These are phyloP conservation scores for Montifringilla adamsi DNA, from an alignment of 2,113 vertebrate species.

Conservation along the genomic window DNA sequence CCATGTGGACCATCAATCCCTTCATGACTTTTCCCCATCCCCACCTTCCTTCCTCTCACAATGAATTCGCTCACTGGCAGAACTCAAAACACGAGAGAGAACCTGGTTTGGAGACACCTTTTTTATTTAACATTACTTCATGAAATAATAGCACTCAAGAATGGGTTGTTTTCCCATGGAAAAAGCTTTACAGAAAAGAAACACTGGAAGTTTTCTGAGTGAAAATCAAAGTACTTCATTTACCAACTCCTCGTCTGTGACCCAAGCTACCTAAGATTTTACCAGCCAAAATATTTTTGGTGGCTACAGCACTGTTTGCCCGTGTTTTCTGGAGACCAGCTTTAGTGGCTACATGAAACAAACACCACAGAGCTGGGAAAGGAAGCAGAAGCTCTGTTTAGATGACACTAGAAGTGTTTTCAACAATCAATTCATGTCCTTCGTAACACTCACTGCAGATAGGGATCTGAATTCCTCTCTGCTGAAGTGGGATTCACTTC, in stretches of 20 bases:
- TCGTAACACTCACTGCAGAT: not conserved
- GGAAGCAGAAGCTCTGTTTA: not conserved
- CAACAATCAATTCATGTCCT: not conserved
- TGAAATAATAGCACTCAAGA: not conserved
- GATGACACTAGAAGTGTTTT: not conserved
- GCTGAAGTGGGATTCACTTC: not conserved
- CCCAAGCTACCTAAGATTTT: not conserved
- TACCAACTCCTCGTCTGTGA: not conserved
- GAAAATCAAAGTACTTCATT: not conserved
- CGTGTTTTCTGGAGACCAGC: not conserved
- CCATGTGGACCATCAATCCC: not conserved
- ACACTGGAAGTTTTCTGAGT: not conserved
- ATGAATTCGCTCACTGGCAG: not conserved
- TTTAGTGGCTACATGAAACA: not conserved
- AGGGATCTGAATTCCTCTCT: not conserved
- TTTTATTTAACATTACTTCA: not conserved
- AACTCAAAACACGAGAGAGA: not conserved
- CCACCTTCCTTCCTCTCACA: not conserved
- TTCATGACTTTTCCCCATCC: not conserved
- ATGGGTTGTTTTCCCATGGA: not conserved
- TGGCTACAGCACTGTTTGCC: not conserved
- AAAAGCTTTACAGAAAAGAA: not conserved
- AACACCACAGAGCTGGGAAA: not conserved
- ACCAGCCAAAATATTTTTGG: not conserved
- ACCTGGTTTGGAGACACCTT: not conserved